A percentile compares a stretch with the other conserved stretches of the same genome.
phyloP scores from a whole-genome alignment of 2,888 invertebrate species.

The Agriotes lineatus region DNA sequence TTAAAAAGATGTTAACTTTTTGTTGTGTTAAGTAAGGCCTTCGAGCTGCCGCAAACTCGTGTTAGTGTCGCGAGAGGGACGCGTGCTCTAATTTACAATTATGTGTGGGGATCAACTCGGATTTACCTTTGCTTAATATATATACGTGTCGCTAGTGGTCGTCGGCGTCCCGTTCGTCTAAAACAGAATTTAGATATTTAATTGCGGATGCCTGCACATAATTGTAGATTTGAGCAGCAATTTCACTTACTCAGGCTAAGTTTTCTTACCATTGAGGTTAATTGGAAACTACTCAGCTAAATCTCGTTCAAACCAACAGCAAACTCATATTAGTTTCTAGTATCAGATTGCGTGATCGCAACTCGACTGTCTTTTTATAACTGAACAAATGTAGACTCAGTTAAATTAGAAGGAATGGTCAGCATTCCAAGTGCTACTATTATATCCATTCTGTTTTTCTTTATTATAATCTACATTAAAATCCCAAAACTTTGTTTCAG shows the following conservation, averaged over 20 bases:
- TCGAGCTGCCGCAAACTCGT: slow-evolving; percentile 5
- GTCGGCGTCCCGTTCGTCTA: slow-evolving; percentile 81
- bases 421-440: too few species aligned
- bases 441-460: too few species aligned
- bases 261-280: not conserved
- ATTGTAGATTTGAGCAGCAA: slow-evolving; percentile 56
- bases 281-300: not conserved
- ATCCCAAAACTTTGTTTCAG: too few species aligned
- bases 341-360: too few species aligned
- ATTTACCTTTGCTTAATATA: slow-evolving; percentile 75
- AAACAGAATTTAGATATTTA: slow-evolving; percentile 64
- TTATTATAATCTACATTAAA: too few species aligned
- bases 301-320: not conserved
- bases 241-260: slow-evolving; percentile 33
- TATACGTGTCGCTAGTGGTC: slow-evolving; percentile 84
- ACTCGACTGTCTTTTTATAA: too few species aligned
- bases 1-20: slow-evolving; percentile 40
- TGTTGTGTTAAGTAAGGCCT: slow-evolving; percentile 16
- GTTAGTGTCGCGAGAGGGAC: slow-evolving; percentile 24
- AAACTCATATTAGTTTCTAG: too few species aligned
- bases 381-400: too few species aligned
- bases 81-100: slow-evolving; percentile 52
- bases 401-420: too few species aligned
- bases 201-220: slow-evolving; percentile 44
- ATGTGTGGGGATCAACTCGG: slow-evolving; percentile 46